Evolutionary conservation across 2,888 invertebrate species (phyloP), one percentile per base, ranked within the genome.

Genomic region (Drosophila yooni): DNA sequence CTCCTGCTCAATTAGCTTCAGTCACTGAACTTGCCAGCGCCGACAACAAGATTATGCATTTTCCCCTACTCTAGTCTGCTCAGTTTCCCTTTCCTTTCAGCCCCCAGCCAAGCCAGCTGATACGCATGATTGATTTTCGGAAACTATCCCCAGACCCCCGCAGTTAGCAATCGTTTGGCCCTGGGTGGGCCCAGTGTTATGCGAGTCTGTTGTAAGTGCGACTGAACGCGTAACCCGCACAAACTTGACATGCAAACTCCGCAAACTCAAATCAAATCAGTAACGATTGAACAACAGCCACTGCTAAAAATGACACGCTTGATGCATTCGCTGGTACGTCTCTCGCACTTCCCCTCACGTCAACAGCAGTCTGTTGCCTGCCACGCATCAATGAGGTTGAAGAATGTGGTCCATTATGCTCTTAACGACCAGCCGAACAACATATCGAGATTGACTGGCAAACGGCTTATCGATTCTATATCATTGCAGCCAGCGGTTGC

Each of bases 281-380:
- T 63, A 53, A 62, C 74, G 89, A 88, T 85, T 85, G 90, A 80
- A 77, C 90, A 85, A 85, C 56, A 56, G 36, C 38, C 36, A 56
- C 56, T 62, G 62, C 83, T 86, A 68, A 70, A 88, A 87, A 72
- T 84, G 91, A 89, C 82, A 87, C 87, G 87, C 87, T 84, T 82
- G 69, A 67, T 85, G 90, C 83, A 76, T 70, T 76, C 60, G 36
- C 52, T 27, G 61, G 21, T 71, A 21, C 58, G 36, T 60, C 50
- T 53, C 43, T 33, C 53, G 11, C 13, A 27, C n/a, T 25, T 40
- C 36, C 33, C 31, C 40, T 10, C 2, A 5, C 21, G 7, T n/a
- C 36, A 31, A 25, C 36, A 48, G 51, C 73, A 75, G 57, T 77
- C 75, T 71, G 69, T 60, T 75, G 66, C 57, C 60, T 64, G 81